Conservation (phyloP, 2,888 invertebrate species). For the Parascotia fuliginaria region DNA sequence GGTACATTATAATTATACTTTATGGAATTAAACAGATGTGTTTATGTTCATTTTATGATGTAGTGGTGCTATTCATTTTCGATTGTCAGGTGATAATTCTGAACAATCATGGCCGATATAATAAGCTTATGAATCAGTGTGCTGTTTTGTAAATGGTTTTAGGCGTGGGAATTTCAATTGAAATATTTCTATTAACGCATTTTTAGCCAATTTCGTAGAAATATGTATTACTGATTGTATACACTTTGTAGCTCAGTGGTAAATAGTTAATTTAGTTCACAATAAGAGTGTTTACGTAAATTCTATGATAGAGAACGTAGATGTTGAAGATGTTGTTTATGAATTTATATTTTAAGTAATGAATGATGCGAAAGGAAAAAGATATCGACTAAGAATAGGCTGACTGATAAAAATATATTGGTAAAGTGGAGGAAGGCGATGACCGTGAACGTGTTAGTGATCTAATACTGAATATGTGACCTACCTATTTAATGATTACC, state of each 20-base stretch:
- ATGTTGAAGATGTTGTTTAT: no score
- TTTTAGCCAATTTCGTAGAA: neutral
- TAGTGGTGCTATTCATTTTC: conserved; percentile 17
- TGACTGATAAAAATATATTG: no score
- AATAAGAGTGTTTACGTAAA: no score
- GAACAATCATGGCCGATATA: neutral
- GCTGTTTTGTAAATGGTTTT: neutral
- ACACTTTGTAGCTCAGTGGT: neutral
- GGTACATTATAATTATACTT: conserved; percentile 4
- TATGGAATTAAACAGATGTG: conserved; percentile 21
- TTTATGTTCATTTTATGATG: conserved; percentile 11
- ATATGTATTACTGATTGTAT: neutral
- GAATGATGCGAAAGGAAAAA: no score
- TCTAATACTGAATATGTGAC: no score
- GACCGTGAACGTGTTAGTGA: no score
- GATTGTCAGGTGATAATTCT: neutral
- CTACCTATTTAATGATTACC: no score
- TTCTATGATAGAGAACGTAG: no score
- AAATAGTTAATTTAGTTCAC: no score
- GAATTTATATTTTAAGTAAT: no score
- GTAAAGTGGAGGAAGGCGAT: no score
- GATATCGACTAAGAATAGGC: no score
- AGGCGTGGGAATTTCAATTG: neutral
- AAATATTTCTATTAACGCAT: neutral
- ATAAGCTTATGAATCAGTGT: neutral